phyloP scores from a whole-genome alignment of 2,113 vertebrate genomes.

The Ahaetulla prasina region DNA sequence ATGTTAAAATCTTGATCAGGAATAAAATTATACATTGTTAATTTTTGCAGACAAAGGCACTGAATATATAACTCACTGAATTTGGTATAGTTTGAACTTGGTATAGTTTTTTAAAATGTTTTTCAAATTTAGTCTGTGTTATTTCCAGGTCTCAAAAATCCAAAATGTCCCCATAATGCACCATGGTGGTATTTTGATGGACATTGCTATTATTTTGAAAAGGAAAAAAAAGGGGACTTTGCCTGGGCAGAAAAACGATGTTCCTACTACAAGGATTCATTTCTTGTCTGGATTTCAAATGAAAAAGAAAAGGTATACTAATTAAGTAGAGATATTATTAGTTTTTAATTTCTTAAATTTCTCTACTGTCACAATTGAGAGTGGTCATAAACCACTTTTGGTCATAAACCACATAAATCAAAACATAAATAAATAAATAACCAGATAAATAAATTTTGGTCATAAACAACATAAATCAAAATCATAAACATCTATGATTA shows the following conservation, averaged over 20 bases:
- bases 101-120: neutral
- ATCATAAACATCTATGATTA: neutral
- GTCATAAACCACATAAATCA: neutral
- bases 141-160: constrained; percentile 10
- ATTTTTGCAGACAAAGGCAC: neutral
- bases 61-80: neutral
- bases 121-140: neutral
- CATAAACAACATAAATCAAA: neutral
- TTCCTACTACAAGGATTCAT: constrained; percentile 19
- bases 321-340: neutral
- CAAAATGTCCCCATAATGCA: constrained; percentile 16
- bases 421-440: too few species aligned
- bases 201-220: constrained; percentile 32
- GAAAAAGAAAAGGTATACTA: constrained; percentile 17
- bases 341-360: neutral
- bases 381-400: neutral
- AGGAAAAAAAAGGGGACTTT: neutral
- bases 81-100: too few species aligned
- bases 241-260: neutral
- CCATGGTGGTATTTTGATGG: constrained; percentile 22
- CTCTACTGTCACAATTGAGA: neutral
- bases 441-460: too few species aligned
- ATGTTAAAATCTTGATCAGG: neutral
- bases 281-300: neutral
- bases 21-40: neutral